These are phyloP conservation scores for Drosophila tani DNA, from an alignment of 1,140 invertebrate species.

Conservation along the genomic window DNA sequence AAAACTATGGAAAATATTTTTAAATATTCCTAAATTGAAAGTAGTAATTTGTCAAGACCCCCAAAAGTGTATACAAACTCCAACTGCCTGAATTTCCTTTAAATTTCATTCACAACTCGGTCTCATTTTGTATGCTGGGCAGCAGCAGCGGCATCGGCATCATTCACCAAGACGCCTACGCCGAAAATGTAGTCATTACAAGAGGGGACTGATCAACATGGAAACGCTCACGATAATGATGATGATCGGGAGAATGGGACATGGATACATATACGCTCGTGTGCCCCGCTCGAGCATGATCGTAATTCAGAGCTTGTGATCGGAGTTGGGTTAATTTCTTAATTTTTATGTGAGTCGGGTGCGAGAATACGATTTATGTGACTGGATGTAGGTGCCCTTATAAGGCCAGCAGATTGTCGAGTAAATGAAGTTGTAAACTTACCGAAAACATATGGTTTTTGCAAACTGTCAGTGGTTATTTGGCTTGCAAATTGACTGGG, in stretches of 20 bases:
- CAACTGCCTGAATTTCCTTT: neutral
- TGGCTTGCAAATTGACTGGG: conserved; percentile 11
- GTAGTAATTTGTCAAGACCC: no score
- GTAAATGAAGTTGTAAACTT: conserved; percentile 66
- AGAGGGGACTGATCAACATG: conserved; percentile 28
- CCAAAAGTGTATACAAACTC: conserved; percentile 7
- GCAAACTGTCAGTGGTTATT: conserved; percentile 3
- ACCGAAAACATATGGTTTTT: conserved; percentile 8
- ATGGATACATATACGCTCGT: conserved; percentile 13
- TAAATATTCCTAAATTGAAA: no score
- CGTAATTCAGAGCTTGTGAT: conserved; percentile 57
- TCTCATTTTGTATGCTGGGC: conserved; percentile 74
- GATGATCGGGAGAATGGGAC: conserved; percentile 28
- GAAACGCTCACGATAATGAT: conserved; percentile 45
- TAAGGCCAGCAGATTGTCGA: conserved; percentile 38
- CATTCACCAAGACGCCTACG: conserved; percentile 60
- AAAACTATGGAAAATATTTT: neutral
- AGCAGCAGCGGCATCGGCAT: conserved; percentile 42
- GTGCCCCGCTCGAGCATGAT: conserved; percentile 41
- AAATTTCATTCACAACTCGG: conserved; percentile 74
- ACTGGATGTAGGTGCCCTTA: conserved; percentile 61
- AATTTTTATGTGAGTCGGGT: conserved; percentile 74
- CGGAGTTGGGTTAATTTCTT: conserved; percentile 74
- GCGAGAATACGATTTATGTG: conserved; percentile 69
- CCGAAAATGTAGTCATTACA: conserved; percentile 76